Percentiles rank a stretch among this genome's conserved stretches.
phyloP scores from a whole-genome alignment of 2,113 vertebrate genomes.

The Nerophis lumbriciformis region DNA sequence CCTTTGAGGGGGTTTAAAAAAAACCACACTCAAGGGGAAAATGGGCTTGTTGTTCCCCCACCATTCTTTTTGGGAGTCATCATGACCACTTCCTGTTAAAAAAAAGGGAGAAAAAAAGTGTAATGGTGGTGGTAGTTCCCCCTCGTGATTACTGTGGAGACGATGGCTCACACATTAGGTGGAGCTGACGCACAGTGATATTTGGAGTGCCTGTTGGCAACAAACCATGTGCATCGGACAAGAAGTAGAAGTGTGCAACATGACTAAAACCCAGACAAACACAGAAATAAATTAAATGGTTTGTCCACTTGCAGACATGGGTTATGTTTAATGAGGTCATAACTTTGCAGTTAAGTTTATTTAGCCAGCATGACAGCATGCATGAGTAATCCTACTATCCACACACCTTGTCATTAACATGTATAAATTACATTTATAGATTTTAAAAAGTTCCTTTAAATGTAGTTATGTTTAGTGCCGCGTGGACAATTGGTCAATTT shows the following conservation, averaged over 20 bases:
- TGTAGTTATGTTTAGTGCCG: no score
- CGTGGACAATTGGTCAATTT: no score
- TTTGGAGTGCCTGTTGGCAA: neutral
- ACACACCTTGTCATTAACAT: no score
- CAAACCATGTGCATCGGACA: constrained; percentile 3
- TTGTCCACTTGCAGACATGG: no score
- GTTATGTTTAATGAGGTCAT: no score
- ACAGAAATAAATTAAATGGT: no score
- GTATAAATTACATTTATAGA: no score
- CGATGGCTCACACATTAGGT: constrained; percentile 34
- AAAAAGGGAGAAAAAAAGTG: neutral
- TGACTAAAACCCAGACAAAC: neutral
- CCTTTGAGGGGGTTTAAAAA: neutral
- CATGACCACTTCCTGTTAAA: constrained; percentile 54
- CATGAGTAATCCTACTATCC: no score
- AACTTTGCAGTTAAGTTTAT: no score
- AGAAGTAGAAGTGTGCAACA: neutral
- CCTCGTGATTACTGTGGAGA: constrained; percentile 41
- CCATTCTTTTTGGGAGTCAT: constrained; percentile 10
- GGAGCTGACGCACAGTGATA: constrained; percentile 18
- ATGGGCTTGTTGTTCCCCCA: neutral
- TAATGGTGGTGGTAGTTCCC: constrained; percentile 3
- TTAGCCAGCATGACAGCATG: no score
- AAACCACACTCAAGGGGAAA: neutral
- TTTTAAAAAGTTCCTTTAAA: no score